Evolutionary conservation across 2,113 vertebrate genomes (phyloP), one percentile per base, ranked within the genome.

Genomic region (Drymodes brunneopygia): DNA sequence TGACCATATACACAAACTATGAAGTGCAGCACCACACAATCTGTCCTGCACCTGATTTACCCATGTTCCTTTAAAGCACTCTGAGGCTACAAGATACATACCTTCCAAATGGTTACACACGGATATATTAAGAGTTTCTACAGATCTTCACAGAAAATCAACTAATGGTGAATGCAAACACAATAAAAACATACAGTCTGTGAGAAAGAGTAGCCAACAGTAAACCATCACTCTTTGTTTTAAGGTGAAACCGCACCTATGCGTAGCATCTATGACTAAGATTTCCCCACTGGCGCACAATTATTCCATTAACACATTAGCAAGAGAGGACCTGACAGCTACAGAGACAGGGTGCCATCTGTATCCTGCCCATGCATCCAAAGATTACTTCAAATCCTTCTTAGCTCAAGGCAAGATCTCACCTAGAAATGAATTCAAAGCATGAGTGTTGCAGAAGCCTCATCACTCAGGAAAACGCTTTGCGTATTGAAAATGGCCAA

Each of bases 391-490:
- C 54, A 84, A 80, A 90, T 42, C 56, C 57, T 67, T 85, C 57
- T 78, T 35, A 70, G 64, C 69, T 91, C 69, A 89, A 85, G 81
- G 58, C 48, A 91, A 94, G 93, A 91, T 75, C 78, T 89, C 85
- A 92, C 78, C 89, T 75, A 89, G 61, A 67, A 87, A 78, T 0
- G 0, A 83, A 56, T 67, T 67, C 86, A 69, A 86, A 93, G 54
- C 36, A 67, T 33, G 21, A 90, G 36, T 1, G 23, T 15, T 73
- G 61, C 74, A 75, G 69, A 84, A 47, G 56, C 36, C 44, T 48
- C 2, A 11, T 65, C 53, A 27, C 33, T 25, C 53, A 36, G 36
- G 42, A 86, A 72, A 79, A 61, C 0, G 2, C 38, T 85, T 15
- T 2, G 0, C 1, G 3, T 10, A 25, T 8, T 47, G 62, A 65